Evolutionary conservation across 2,113 vertebrate genomes (phyloP), one percentile per base, ranked within the genome.

Genomic region (Hyaena hyaena): DNA sequence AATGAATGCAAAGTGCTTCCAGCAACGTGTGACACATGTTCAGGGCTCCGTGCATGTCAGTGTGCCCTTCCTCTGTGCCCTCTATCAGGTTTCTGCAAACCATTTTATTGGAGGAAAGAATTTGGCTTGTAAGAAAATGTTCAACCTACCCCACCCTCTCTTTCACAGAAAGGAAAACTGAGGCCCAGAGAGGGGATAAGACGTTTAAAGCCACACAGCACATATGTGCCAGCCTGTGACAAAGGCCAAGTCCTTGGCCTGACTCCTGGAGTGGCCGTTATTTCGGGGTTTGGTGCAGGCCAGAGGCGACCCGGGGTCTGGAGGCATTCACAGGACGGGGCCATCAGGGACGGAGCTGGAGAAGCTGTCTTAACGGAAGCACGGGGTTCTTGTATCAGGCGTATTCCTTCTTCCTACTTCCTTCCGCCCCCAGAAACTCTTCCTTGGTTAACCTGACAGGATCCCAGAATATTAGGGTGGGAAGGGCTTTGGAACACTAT

Each of bases 1-100:
- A 12, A 5, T 8, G 73, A 88, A 0, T 0, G 3, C 10, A 6
- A 31, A 24, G 1, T 15, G 8, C 21, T 7, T 23, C 21, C 50
- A 33, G 53, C 31, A 7, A 26, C 14, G 23, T 53, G 10, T 7
- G n/a, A 31, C 35, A 10, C 2, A 0, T 4, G 24, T 55, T 2
- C 14, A 24, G 31, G 4, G 23, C 26, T 81, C 66, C 10, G 0
- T 33, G 5, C 0, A 39, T 0, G 17, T 4, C 10, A 14, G 10
- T 1, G 3, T 35, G 39, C 43, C 86, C 58, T 23, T 63, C 23
- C 65, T 55, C 31, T 84, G 43, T 33, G 65, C 21, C 16, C 45
- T 21, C 1, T 9, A 11, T 45, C 24, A 24, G 48, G 7, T 15
- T 74, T 66, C 77, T 5, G 50, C 8, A 12, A 39, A 48, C 3